Base-by-base conservation (phyloP, 2,888 invertebrate genomes). In the Drosophila recens region DNA sequence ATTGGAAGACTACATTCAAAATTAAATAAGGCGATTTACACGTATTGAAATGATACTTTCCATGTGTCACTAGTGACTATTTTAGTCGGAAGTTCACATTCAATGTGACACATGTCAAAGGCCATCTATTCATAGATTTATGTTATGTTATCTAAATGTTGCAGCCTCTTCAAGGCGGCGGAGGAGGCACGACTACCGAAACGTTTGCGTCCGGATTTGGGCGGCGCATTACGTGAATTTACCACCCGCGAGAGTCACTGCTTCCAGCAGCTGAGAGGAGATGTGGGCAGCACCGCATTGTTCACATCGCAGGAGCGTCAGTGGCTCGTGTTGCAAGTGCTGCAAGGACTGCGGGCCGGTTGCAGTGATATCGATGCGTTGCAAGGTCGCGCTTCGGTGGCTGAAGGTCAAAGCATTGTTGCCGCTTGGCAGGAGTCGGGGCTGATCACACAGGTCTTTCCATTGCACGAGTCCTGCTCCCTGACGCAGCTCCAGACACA, bases 141-240 rank as follows among this genome's bases (percentile, higher is more conserved):
- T n/a, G 11, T 10, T 20, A 20, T 43, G 4, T 0, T 43, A 2
- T 17, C 6, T 23, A 13, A 3, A n/a, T 54, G 1, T 45, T 52
- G 34, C 15, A 97, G 97, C 57, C 94, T 98, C 59, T 94, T 98
- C 75, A 96, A 96, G 93, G 98, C 97, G 9, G 98, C 98, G 4
- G 98, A 99, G 93, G 97, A 98, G 90, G 95, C 98, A 58, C 97
- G 97, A 83, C 94, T 99, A 63, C 96, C 97, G 3, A 99, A 98
- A 93, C 94, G 95, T 4, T 92, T 98, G 79, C 97, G 97, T 89
- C 94, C 95, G 13, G 96, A 97, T 88, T 97, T 96, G 91, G 98
- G 99, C 27, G 98, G 98, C 20, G 98, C 98, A 3, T 94, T 97
- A 91, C 96, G 97, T 91, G 98, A 98, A 93, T 98, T 99, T 92